A percentile compares a stretch with the other conserved stretches of the same genome.
Conservation (phyloP, 2,888 invertebrate species). For the Lottia gigantea region DNA sequence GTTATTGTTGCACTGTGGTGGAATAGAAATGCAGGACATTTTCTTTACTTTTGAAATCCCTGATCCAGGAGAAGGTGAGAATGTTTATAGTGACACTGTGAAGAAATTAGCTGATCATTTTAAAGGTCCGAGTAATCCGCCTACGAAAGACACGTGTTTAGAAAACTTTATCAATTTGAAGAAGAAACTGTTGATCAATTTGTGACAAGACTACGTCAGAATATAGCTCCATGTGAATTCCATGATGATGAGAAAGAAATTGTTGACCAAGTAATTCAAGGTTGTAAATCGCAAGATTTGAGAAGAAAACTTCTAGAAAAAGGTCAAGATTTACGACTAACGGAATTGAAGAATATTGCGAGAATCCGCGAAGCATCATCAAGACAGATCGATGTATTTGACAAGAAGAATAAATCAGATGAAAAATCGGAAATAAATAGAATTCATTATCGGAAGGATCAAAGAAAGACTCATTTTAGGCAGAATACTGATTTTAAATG, state of each 20-base stretch:
- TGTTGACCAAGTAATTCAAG: constrained; percentile 19
- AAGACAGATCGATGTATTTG: background rate
- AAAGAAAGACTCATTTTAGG: background rate
- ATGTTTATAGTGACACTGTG: background rate
- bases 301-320: constrained; percentile 18
- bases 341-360: background rate
- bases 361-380: background rate
- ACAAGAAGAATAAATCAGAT: background rate
- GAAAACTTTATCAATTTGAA: constrained; percentile 10
- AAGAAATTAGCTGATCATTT: constrained; percentile 10
- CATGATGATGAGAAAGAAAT: constrained; percentile 9
- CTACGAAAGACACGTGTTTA: constrained; percentile 15
- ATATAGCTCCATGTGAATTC: constrained; percentile 1
- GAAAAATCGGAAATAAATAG: background rate
- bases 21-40: background rate
- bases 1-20: too few relatives aligned
- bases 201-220: background rate
- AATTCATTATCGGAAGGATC: background rate
- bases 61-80: background rate
- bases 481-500: background rate
- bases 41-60: background rate
- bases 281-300: background rate
- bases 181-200: constrained; percentile 16
- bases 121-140: background rate
- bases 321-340: constrained; percentile 1